A percentile compares a stretch with the other conserved stretches of the same genome.
Evolutionary conservation across 2,888 invertebrate species (phyloP).

Genomic region (Eristalinus sepulchralis): DNA sequence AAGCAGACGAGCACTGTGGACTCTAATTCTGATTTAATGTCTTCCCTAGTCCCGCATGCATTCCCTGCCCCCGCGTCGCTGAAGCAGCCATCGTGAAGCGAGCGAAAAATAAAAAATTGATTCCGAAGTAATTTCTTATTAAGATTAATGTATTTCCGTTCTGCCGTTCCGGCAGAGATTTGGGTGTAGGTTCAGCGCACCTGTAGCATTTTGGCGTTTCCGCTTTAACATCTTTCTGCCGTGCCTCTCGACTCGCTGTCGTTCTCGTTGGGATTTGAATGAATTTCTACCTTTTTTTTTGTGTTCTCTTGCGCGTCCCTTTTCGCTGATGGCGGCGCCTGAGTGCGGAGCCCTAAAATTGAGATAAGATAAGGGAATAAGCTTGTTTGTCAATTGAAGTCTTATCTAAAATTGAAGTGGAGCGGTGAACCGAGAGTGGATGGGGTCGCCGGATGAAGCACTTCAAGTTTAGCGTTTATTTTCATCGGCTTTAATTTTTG

Average conservation of each 20-base stretch:
- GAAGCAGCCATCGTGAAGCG: slow-evolving; percentile 32
- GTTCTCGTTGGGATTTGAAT: slow-evolving; percentile 19
- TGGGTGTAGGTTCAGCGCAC: slow-evolving; percentile 32
- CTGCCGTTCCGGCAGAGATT: slow-evolving; percentile 40
- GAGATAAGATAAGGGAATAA: slow-evolving; percentile 65
- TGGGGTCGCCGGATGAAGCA: slow-evolving; percentile 7
- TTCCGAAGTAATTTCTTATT: slow-evolving; percentile 70
- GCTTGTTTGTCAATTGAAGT: slow-evolving; percentile 70
- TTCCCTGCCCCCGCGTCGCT: neutral
- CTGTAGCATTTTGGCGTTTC: slow-evolving; percentile 66
- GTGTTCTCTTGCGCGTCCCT: neutral
- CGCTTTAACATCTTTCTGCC: slow-evolving; percentile 2
- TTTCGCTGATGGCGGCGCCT: neutral
- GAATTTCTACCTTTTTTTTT: neutral
- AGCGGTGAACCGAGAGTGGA: slow-evolving; percentile 1
- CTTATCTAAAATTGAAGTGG: slow-evolving; percentile 59
- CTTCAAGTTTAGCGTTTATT: slow-evolving; percentile 12
- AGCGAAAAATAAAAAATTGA: slow-evolving; percentile 67
- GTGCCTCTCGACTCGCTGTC: neutral
- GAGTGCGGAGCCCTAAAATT: slow-evolving; percentile 46
- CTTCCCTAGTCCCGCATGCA: slow-evolving; percentile 1
- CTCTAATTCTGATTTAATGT: slow-evolving; percentile 70
- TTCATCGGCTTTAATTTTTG: neutral
- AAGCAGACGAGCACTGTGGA: slow-evolving; percentile 37
- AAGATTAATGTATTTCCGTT: slow-evolving; percentile 70